phyloP scores from a whole-genome alignment of 2,797 vertebrate genomes.

The Heliangelus exortis region DNA sequence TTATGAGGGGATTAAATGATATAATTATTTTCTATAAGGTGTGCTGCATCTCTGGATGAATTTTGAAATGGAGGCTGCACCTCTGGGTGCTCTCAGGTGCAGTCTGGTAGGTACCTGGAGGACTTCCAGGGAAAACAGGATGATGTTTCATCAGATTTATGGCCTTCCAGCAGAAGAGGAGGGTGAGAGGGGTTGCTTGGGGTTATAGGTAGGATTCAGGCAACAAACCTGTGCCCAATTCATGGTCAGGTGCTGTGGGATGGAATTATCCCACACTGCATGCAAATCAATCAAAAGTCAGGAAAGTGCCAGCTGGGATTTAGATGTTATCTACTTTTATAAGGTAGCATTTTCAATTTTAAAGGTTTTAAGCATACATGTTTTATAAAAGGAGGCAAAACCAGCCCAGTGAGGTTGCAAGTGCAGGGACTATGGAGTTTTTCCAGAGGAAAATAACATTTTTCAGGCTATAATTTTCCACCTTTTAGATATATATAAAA shows the following conservation, averaged over 20 bases:
- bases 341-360: constrained; percentile 7
- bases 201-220: background rate
- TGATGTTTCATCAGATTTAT: background rate
- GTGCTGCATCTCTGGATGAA: background rate
- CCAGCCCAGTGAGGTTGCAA: background rate
- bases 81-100: accelerated
- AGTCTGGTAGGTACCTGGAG: background rate
- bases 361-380: background rate
- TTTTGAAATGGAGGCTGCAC: background rate
- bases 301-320: background rate
- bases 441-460: background rate
- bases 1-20: background rate
- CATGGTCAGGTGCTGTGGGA: background rate
- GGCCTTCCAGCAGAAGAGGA: background rate
- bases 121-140: background rate
- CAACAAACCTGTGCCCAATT: accelerated
- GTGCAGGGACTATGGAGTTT: background rate
- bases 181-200: background rate
- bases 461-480: constrained; percentile 26
- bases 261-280: background rate
- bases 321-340: background rate
- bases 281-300: background rate
- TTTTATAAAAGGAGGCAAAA: background rate
- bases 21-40: background rate
- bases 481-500: background rate